Evolutionary conservation across 2,113 vertebrate genomes (phyloP).

Genomic region (Xenus cinereus): DNA sequence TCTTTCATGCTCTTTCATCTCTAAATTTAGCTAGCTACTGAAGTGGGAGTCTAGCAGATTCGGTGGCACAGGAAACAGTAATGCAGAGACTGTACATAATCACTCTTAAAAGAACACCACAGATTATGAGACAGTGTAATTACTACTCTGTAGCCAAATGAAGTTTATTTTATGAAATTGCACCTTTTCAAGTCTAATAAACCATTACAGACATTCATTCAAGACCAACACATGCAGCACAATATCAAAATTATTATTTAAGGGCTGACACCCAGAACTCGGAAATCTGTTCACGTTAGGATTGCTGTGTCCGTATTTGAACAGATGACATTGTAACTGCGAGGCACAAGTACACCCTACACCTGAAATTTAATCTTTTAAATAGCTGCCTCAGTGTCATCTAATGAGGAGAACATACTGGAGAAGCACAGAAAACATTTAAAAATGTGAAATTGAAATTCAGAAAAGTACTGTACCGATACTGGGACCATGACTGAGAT

Average conservation of each 20-base stretch:
- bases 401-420: background rate
- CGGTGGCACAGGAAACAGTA: background rate
- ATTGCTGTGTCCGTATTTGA: background rate
- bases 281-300: background rate
- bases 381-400: background rate
- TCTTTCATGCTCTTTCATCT: slow-evolving; percentile 8
- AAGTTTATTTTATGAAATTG: slow-evolving; percentile 53
- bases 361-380: background rate
- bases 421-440: background rate
- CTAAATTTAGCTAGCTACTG: slow-evolving; percentile 36
- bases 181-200: slow-evolving; percentile 29
- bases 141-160: background rate
- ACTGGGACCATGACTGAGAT: background rate
- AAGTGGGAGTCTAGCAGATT: background rate
- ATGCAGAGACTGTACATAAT: background rate
- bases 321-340: background rate
- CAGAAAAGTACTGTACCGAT: background rate
- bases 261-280: background rate
- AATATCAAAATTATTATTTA: background rate
- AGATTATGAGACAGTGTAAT: background rate
- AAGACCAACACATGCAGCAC: background rate
- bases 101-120: background rate
- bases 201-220: slow-evolving; percentile 10
- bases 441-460: background rate
- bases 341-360: background rate